Evolutionary conservation across 2,888 invertebrate species (phyloP), one percentile per base, ranked within the genome.

Genomic region (Noctua fimbriata): DNA sequence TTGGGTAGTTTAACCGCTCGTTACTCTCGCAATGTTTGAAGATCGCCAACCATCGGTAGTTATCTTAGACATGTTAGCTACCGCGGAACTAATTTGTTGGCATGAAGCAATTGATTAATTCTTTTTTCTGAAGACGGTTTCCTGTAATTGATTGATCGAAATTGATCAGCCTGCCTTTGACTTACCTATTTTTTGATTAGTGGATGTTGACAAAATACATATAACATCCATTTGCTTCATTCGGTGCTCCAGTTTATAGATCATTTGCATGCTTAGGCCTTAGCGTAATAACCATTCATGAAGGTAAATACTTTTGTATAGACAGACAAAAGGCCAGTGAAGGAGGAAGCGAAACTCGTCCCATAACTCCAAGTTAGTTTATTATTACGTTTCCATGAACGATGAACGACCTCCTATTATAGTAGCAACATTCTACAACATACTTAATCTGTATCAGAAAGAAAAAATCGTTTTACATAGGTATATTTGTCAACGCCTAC

Each of bases 401-500:
- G 71, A 75, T 47, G 28, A 44, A 84, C 72, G 76, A 36, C 69
- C 69, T 28, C 84, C 84, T 79, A 79, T 81, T 89, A 86, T 79
- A 86, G 86, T 67, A 79, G 70, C 76, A 67, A 66, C 86, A 87
- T 87, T 87, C 88, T 83, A 85, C 88, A 79, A 76, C 83, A 87
- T 82, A 82, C 77, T 87, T 83, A 87, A 82, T 83, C 71, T 83
- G 77, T 83, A 83, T 83, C 69, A 78, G 77, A 85, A 80, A 73
- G 67, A 77, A 89, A 87, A 81, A 79, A 86, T 76, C 70, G 73
- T 76, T 71, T 82, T 73, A 81, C 76, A 79, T 77, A 81, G 55
- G 70, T 79, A 82, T 88, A 89, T 88, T 87, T 85, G 81, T 89
- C 78, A 84, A 89, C 89, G 88, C 89, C 88, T 88, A 88, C 88